phyloP scores from a whole-genome alignment of 2,888 invertebrate genomes.

The Folsomia manolachei region DNA sequence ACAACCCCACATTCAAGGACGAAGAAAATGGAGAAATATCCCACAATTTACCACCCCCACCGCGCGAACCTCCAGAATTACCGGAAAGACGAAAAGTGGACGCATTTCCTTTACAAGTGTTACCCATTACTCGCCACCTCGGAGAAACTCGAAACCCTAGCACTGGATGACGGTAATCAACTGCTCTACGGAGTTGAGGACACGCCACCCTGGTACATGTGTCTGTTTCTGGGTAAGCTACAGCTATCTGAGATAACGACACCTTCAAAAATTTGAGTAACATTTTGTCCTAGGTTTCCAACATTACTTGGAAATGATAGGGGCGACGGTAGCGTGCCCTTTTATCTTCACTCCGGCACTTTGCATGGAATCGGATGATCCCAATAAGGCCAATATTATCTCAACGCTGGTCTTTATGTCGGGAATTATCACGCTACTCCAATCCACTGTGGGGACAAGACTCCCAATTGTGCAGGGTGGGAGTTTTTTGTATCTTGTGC shows the following conservation, averaged over 20 bases:
- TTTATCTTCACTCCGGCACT: conserved; percentile 75
- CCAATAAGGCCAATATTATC: conserved; percentile 71
- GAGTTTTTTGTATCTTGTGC: conserved; percentile 73
- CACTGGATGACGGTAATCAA: conserved; percentile 20
- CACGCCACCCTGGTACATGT: conserved; percentile 78
- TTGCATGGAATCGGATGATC: conserved; percentile 73
- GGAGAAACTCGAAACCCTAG: no score
- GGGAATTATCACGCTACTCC: conserved; percentile 70
- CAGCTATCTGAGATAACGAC: no score
- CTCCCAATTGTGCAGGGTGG: conserved; percentile 59
- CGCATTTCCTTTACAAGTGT: no score
- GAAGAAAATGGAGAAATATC: no score
- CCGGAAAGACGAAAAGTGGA: no score
- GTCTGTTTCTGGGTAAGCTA: conserved; percentile 72
- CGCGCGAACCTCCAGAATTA: no score
- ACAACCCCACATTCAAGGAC: no score
- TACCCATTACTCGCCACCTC: no score
- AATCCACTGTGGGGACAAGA: conserved; percentile 68
- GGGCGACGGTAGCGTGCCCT: conserved; percentile 77
- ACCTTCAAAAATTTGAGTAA: background rate
- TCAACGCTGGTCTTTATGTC: conserved; percentile 81
- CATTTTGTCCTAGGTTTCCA: conserved; percentile 53
- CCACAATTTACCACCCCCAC: no score
- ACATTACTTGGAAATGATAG: conserved; percentile 82
- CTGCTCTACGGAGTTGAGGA: conserved; percentile 71